phyloP scores from a whole-genome alignment of 1,140 invertebrate species.

The Lepidurus apus region DNA sequence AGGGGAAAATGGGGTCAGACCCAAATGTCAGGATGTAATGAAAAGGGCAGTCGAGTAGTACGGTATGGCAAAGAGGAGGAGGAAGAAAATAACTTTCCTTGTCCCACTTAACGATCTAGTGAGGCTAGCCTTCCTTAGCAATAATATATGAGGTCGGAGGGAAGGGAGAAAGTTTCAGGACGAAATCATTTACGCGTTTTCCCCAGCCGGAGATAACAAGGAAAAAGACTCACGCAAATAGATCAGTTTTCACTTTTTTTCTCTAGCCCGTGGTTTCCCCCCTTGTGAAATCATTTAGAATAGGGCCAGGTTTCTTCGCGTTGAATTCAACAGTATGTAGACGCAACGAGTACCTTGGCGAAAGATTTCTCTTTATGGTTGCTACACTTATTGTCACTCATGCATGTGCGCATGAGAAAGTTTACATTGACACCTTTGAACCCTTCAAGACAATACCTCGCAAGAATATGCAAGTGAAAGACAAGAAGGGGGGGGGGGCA shows the following conservation, averaged over 20 bases:
- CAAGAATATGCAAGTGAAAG: too few species aligned
- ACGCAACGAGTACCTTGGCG: neutral
- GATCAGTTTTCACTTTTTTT: neutral
- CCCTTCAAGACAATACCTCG: too few species aligned
- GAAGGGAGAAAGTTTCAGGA: slow-evolving; percentile 10
- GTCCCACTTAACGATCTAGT: slow-evolving; percentile 3
- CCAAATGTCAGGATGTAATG: neutral
- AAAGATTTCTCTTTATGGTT: slow-evolving; percentile 6
- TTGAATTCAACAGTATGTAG: neutral
- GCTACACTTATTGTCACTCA: neutral
- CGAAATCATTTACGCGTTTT: neutral
- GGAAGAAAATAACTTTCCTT: slow-evolving; percentile 11
- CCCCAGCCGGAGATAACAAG: neutral
- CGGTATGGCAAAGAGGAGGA: neutral
- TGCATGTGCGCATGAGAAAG: neutral
- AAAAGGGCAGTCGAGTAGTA: neutral
- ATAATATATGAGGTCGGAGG: neutral
- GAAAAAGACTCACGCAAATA: slow-evolving; percentile 2
- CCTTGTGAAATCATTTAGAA: neutral
- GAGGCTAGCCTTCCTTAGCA: neutral
- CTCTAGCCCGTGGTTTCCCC: neutral
- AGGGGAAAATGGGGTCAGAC: neutral
- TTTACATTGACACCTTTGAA: neutral
- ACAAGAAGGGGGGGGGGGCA: too few species aligned
- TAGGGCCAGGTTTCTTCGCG: neutral